Percentiles rank a stretch among this genome's conserved stretches.
Conservation (phyloP, 2,888 invertebrate genomes). For the Agriopis marginaria region DNA sequence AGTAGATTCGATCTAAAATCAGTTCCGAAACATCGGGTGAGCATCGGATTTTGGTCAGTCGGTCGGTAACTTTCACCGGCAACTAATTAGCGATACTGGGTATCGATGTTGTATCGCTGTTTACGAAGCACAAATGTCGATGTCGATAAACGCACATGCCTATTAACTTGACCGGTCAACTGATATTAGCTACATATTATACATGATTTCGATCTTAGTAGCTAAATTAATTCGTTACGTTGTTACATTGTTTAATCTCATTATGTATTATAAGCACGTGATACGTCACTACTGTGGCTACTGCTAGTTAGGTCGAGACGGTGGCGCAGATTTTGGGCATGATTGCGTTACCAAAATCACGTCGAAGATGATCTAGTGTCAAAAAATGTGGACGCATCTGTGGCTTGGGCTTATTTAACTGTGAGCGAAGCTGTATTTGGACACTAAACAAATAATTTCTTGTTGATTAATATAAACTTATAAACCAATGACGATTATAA, state of each 20-base stretch:
- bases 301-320: too few relatives aligned
- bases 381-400: too few relatives aligned
- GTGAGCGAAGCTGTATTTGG: too few relatives aligned
- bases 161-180: constrained; percentile 34
- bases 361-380: too few relatives aligned
- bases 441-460: too few relatives aligned
- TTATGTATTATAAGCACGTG: not conserved
- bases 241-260: not conserved
- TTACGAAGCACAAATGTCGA: constrained; percentile 69
- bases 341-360: too few relatives aligned
- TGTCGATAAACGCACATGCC: constrained; percentile 66
- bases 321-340: too few relatives aligned
- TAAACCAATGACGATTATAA: too few relatives aligned
- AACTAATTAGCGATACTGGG: constrained; percentile 78
- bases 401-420: too few relatives aligned
- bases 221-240: constrained; percentile 4
- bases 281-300: too few relatives aligned
- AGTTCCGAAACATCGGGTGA: constrained; percentile 78
- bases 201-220: constrained; percentile 14
- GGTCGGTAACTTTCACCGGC: constrained; percentile 82
- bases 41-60: constrained; percentile 81
- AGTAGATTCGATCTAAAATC: constrained; percentile 85
- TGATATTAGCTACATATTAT: constrained; percentile 22
- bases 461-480: too few relatives aligned
- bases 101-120: constrained; percentile 65